phyloP scores from a whole-genome alignment of 2,888 invertebrate genomes.

The Agelastica alni region DNA sequence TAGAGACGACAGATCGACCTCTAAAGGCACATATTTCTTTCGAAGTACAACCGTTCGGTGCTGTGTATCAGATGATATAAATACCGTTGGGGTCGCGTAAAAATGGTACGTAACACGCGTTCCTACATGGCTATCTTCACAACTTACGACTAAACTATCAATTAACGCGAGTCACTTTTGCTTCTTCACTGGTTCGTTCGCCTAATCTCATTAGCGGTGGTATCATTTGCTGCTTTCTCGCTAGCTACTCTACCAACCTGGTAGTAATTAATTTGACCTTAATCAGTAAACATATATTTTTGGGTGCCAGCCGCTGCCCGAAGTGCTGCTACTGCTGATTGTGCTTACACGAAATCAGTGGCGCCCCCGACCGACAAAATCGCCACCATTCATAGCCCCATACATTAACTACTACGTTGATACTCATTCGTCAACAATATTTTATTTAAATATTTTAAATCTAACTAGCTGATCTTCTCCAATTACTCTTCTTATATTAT shows the following conservation, averaged over 20 bases:
- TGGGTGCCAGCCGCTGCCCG: conserved; percentile 25
- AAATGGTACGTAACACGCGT: conserved; percentile 46
- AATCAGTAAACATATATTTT: conserved; percentile 51
- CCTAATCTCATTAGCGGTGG: conserved; percentile 57
- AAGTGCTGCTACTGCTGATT: conserved; percentile 39
- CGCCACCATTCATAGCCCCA: too few species aligned
- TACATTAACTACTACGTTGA: too few species aligned
- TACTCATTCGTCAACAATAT: too few species aligned
- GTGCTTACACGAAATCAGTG: conserved; percentile 35
- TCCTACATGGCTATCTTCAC: conserved; percentile 54
- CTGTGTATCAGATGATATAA: conserved; percentile 48
- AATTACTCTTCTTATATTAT: too few species aligned
- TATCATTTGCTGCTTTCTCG: conserved; percentile 55
- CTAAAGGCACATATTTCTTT: conserved; percentile 11
- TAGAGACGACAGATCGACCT: conserved; percentile 1
- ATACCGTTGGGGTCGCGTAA: conserved; percentile 39
- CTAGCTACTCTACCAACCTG: conserved; percentile 49
- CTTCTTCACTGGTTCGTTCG: conserved; percentile 47
- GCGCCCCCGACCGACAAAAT: too few species aligned
- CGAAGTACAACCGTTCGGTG: conserved; percentile 1
- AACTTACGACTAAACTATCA: conserved; percentile 52
- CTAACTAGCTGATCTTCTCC: too few species aligned
- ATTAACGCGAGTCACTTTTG: conserved; percentile 52
- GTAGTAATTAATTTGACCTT: conserved; percentile 57
- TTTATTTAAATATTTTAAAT: too few species aligned